phyloP scores from a whole-genome alignment of 2,888 invertebrate genomes.

The Dicyrtomina minuta region DNA sequence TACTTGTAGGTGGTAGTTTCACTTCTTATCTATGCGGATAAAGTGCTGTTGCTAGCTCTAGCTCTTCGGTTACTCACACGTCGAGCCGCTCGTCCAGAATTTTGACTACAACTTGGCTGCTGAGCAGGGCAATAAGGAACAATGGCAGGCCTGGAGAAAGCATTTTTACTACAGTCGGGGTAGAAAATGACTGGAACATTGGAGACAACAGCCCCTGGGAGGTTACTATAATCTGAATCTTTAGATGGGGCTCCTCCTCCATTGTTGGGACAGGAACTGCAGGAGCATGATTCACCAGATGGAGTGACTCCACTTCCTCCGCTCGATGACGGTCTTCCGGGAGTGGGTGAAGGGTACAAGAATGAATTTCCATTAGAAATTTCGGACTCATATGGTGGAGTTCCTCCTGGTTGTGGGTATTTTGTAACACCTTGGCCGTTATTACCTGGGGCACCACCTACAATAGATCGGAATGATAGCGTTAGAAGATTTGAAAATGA shows the following conservation, averaged over 20 bases:
- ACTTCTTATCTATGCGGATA: too few species aligned
- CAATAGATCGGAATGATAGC: background rate
- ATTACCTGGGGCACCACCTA: background rate
- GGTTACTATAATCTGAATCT: slow-evolving; percentile 45
- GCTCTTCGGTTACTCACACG: slow-evolving; percentile 12
- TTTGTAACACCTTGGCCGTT: background rate
- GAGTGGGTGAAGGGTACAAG: slow-evolving; percentile 12
- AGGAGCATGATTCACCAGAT: slow-evolving; percentile 15
- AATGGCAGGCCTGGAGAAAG: slow-evolving; percentile 49
- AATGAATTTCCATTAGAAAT: slow-evolving; percentile 19
- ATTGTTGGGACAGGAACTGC: slow-evolving; percentile 35
- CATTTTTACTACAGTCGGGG: slow-evolving; percentile 49
- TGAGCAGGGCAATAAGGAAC: slow-evolving; percentile 50
- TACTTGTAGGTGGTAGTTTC: too few species aligned
- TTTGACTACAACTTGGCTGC: slow-evolving; percentile 39
- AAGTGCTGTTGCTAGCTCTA: slow-evolving; percentile 16
- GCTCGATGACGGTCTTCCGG: slow-evolving; percentile 3
- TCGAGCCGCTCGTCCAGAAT: slow-evolving; percentile 30
- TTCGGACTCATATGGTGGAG: slow-evolving; percentile 9
- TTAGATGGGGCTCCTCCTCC: background rate
- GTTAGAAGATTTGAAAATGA: too few species aligned
- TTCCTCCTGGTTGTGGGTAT: background rate
- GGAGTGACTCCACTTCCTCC: slow-evolving; percentile 14
- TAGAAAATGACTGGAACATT: slow-evolving; percentile 52
- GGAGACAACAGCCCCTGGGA: slow-evolving; percentile 50